Percentiles rank a stretch among this genome's conserved stretches.
Conservation (phyloP, 2,113 vertebrate genomes). For the Bufo gargarizans region DNA sequence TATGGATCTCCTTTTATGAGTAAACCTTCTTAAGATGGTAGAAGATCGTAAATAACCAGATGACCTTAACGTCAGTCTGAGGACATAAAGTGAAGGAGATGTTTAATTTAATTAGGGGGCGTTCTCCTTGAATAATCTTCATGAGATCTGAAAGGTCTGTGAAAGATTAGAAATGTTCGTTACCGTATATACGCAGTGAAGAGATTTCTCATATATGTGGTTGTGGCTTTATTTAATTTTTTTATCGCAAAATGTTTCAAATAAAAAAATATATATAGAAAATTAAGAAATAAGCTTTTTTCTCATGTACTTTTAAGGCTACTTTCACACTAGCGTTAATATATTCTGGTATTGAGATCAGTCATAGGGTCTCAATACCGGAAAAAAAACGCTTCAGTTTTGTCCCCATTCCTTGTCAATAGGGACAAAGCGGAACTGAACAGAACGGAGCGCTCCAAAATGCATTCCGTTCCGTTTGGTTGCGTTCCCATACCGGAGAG, state of each 20-base stretch:
- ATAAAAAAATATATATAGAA: too few relatives aligned
- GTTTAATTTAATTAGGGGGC: conserved; percentile 38
- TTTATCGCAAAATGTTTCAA: neutral
- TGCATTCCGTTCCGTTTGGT: too few relatives aligned
- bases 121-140: conserved; percentile 12
- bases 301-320: too few relatives aligned
- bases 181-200: neutral
- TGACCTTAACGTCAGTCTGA: conserved; percentile 20
- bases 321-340: too few relatives aligned
- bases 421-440: too few relatives aligned
- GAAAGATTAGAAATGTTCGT: neutral
- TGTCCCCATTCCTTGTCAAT: too few relatives aligned
- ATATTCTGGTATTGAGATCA: too few relatives aligned
- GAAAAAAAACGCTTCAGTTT: too few relatives aligned
- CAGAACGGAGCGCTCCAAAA: too few relatives aligned
- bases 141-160: conserved; percentile 29
- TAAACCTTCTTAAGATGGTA: neutral
- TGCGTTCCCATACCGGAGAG: too few relatives aligned
- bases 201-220: neutral
- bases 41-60: conserved; percentile 19
- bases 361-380: too few relatives aligned
- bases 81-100: conserved; percentile 47
- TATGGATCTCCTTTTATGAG: neutral
- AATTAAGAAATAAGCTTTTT: too few relatives aligned
- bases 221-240: neutral